These are phyloP conservation scores for Lasioglossum pauxillum DNA, from an alignment of 2,888 invertebrate species.

Conservation along the genomic window DNA sequence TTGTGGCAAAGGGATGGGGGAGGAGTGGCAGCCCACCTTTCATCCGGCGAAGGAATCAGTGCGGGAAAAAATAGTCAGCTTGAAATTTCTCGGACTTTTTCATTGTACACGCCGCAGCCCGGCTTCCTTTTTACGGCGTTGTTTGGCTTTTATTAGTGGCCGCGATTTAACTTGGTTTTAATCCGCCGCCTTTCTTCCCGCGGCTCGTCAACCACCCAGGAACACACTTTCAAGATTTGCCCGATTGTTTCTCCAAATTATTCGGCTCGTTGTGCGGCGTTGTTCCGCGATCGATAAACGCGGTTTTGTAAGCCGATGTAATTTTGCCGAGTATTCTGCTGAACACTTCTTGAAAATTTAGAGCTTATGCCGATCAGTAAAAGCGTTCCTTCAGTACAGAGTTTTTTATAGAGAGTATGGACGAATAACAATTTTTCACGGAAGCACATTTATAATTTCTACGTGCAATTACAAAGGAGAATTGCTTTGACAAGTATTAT, in stretches of 20 bases:
- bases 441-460: not conserved
- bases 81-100: conserved; percentile 20
- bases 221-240: conserved; percentile 5
- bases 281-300: not conserved
- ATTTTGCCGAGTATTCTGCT: not conserved
- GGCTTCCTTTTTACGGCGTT: not conserved
- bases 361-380: not conserved
- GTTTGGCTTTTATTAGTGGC: conserved; percentile 31
- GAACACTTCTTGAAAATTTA: not conserved
- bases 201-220: not conserved
- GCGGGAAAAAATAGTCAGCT: conserved; percentile 18
- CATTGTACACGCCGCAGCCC: not conserved
- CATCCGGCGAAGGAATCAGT: conserved; percentile 35
- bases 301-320: not conserved
- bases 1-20: not conserved
- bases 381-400: not conserved
- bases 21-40: conserved; percentile 10
- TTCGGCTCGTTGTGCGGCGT: not conserved
- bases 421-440: too few species aligned
- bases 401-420: too few species aligned
- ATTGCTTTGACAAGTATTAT: too few species aligned
- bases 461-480: too few species aligned
- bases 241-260: conserved; percentile 7
- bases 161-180: conserved; percentile 42
- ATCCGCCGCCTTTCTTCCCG: conserved; percentile 20